Conservation (phyloP, 1,140 invertebrate species). For the Sarcophaga bullata region DNA sequence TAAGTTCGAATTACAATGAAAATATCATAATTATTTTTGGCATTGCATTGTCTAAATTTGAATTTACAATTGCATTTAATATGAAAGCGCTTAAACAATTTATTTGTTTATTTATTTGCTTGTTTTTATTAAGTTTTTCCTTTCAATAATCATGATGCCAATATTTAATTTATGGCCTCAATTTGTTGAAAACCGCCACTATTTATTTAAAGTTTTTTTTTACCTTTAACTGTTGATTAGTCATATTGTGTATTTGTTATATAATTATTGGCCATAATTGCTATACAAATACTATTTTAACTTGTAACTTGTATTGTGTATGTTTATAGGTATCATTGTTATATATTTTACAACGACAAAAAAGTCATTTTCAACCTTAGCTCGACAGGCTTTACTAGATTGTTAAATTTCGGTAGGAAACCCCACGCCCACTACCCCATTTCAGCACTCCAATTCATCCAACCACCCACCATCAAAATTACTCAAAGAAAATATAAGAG, state of each 20-base stretch:
- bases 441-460: too few relatives aligned
- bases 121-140: background rate
- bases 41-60: conserved; percentile 14
- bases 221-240: background rate
- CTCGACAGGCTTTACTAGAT: too few relatives aligned
- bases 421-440: too few relatives aligned
- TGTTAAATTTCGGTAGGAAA: too few relatives aligned
- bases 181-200: too few relatives aligned
- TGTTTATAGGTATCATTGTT: too few relatives aligned
- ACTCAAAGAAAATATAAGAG: too few relatives aligned
- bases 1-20: background rate
- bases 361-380: too few relatives aligned
- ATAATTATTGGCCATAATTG: conserved; percentile 15
- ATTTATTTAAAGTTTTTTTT: background rate
- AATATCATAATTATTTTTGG: conserved; percentile 12
- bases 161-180: background rate
- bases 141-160: background rate
- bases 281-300: background rate
- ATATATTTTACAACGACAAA: too few relatives aligned
- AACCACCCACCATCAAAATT: too few relatives aligned
- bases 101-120: too few relatives aligned
- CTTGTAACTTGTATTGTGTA: too few relatives aligned
- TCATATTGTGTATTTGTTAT: background rate
- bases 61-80: background rate
- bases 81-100: background rate